Evolutionary conservation across 2,797 vertebrate genomes (phyloP).

Genomic region (Salmo trutta): DNA sequence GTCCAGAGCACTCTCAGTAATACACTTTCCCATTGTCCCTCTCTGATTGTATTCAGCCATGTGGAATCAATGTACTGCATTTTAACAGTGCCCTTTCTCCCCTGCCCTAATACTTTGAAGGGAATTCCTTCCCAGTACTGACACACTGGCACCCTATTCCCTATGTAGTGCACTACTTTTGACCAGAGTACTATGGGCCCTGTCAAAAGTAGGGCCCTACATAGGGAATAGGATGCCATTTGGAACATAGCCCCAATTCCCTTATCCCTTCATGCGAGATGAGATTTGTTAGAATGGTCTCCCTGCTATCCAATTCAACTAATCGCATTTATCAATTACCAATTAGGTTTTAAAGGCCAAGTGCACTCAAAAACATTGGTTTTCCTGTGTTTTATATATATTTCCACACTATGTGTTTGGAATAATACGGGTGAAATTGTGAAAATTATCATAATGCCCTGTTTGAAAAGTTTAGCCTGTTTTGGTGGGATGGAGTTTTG

Average conservation of each 20-base stretch:
- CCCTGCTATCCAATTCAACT: constrained; percentile 37
- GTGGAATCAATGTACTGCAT: constrained; percentile 67
- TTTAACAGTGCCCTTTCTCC: constrained; percentile 64
- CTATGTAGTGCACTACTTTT: neutral
- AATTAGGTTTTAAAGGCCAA: constrained; percentile 60
- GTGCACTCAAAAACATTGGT: constrained; percentile 15
- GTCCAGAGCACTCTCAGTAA: constrained; percentile 24
- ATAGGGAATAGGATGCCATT: neutral
- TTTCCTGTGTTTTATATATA: too few species aligned
- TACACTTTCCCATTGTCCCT: constrained; percentile 47
- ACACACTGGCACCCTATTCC: constrained; percentile 9
- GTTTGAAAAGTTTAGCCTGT: too few species aligned
- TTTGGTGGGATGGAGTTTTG: too few species aligned
- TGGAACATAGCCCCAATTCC: neutral
- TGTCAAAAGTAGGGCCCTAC: neutral
- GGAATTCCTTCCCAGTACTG: constrained; percentile 52
- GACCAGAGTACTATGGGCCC: neutral
- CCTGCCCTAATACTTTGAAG: constrained; percentile 46
- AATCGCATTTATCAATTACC: constrained; percentile 65
- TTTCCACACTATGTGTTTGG: too few species aligned
- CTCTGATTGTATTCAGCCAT: constrained; percentile 67
- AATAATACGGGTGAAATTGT: too few species aligned
- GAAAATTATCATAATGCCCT: too few species aligned
- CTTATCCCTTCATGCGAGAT: constrained; percentile 40
- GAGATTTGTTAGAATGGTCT: constrained; percentile 57